Base-by-base conservation (phyloP, 1,140 invertebrate species). In the Thalassaphorura encarpata region DNA sequence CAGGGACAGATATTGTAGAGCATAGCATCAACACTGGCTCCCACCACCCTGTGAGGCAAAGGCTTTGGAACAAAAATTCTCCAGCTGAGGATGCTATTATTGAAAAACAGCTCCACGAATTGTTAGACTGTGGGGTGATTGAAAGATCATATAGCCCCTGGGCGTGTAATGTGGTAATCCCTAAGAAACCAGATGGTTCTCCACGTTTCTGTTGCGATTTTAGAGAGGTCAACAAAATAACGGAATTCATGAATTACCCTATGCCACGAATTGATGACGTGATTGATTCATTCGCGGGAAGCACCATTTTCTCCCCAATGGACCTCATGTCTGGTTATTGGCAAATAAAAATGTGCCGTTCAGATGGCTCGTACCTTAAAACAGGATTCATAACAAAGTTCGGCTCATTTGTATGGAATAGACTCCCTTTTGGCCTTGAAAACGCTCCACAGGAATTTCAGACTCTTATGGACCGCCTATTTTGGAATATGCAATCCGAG, bases 241-340 rank as follows among this genome's bases (percentile, higher is more conserved):
- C 53, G 29, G 18, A 5, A 4, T 33, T 51, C 21, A 4, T 11
- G 13, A 13, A 4, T 24, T 51, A 51, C 19, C 33, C 43, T 15
- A 55, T 55, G 40, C 21, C 45, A n/a, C 13, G 19, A 2, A 47
- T 50, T 19, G n/a, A 26, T 6, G 45, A 36, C 24, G 66, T 70
- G 46, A 62, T 78, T 11, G 70, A 75, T 56, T 69, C 68, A 57
- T 56, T 77, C 42, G 65, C 67, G 11, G 67, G 63, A 2, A 29
- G 62, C 4, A 59, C 56, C n/a, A 71, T 67, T 47, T 77, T 77
- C 55, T 62, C 68, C 2, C 68, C 69, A 1, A 43, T 77, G 16
- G 72, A 78, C 67, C 54, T 75, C 2, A 65, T 64, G 1, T 67
- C 60, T 36, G 76, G 76, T 4, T 78, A 72, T 60, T 75, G 72